These are phyloP conservation scores for Conomelus anceps DNA, from an alignment of 2,888 invertebrate genomes.

Conservation along the genomic window DNA sequence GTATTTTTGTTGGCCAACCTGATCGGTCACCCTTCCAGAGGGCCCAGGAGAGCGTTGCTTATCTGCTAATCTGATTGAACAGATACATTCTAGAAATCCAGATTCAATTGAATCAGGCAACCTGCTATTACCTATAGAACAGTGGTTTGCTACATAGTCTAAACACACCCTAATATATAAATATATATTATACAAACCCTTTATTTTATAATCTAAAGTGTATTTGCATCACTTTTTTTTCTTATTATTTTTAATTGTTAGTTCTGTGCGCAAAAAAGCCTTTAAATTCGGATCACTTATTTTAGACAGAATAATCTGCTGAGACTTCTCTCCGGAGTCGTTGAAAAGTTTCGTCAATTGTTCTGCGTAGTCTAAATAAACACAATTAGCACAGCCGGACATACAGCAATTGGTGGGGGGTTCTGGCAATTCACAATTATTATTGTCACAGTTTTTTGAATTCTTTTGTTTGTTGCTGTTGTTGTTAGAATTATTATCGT, in stretches of 20 bases:
- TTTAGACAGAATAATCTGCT: conserved; percentile 63
- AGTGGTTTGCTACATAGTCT: no score
- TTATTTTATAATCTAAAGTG: no score
- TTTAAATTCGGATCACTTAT: conserved; percentile 74
- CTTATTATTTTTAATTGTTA: conserved; percentile 39
- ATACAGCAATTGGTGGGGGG: conserved; percentile 82
- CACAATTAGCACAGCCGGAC: conserved; percentile 89
- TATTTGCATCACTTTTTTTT: neutral
- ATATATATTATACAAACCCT: no score
- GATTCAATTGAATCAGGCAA: no score
- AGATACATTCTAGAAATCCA: no score
- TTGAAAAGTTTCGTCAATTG: conserved; percentile 56
- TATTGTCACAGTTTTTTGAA: neutral
- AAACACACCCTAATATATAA: no score
- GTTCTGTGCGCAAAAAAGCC: conserved; percentile 73
- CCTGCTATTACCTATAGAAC: no score
- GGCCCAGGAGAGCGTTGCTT: no score
- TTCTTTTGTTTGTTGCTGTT: neutral
- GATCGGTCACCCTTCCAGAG: no score
- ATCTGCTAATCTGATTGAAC: no score
- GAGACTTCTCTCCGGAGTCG: conserved; percentile 61
- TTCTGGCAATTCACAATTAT: conserved; percentile 45
- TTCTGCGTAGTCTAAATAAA: conserved; percentile 86
- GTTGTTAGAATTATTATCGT: no score
- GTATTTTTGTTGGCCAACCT: no score